phyloP scores from a whole-genome alignment of 2,888 invertebrate genomes.

The Conomelus anceps region DNA sequence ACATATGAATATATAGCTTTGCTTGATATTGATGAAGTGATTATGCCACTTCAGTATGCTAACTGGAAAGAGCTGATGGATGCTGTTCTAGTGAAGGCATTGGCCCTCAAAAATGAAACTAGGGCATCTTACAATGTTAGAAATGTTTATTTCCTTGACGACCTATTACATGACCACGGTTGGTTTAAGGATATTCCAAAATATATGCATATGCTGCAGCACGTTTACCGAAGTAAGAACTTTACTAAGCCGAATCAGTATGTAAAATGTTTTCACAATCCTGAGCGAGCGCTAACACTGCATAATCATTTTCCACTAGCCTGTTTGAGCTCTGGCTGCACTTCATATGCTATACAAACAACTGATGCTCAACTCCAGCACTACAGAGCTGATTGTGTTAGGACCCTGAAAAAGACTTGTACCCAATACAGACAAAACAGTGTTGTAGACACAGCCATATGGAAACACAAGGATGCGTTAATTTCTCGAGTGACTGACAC shows the following conservation, averaged over 20 bases:
- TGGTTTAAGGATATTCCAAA: slow-evolving; percentile 70
- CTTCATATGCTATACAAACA: slow-evolving; percentile 76
- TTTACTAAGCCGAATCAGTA: slow-evolving; percentile 90
- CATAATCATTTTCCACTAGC: slow-evolving; percentile 91
- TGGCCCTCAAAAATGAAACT: slow-evolving; percentile 57
- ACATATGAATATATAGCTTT: slow-evolving; percentile 84
- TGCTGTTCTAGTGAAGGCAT: slow-evolving; percentile 59
- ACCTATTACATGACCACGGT: slow-evolving; percentile 71
- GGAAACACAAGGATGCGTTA: slow-evolving; percentile 76
- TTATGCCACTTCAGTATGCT: slow-evolving; percentile 71
- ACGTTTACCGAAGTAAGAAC: slow-evolving; percentile 82
- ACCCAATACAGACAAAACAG: slow-evolving; percentile 74
- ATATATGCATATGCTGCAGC: slow-evolving; percentile 91
- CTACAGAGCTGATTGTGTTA: slow-evolving; percentile 88
- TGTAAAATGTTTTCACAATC: slow-evolving; percentile 90
- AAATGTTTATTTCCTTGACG: slow-evolving; percentile 89
- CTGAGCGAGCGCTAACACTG: slow-evolving; percentile 76
- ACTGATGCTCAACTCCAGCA: slow-evolving; percentile 84
- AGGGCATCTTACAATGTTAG: slow-evolving; percentile 79
- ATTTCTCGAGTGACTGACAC: slow-evolving; percentile 62
- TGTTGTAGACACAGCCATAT: slow-evolving; percentile 76
- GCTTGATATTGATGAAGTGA: slow-evolving; percentile 89
- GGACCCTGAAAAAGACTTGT: slow-evolving; percentile 76
- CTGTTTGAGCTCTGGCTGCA: slow-evolving; percentile 72
- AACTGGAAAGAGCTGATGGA: slow-evolving; percentile 74